A percentile compares a stretch with the other conserved stretches of the same genome.
phyloP scores from a whole-genome alignment of 2,888 invertebrate genomes.

The Hylaea fasciaria region DNA sequence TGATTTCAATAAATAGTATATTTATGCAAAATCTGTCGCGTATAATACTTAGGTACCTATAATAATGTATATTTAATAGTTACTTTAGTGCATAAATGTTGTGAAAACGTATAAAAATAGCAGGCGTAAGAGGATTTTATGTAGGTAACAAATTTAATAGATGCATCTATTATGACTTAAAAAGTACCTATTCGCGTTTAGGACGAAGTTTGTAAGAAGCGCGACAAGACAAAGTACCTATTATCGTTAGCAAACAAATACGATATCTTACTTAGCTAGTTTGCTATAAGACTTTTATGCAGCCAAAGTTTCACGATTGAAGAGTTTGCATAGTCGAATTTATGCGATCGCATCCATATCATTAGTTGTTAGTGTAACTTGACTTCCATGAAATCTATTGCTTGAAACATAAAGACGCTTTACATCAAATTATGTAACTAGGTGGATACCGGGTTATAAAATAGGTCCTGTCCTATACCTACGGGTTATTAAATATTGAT shows the following conservation, averaged over 20 bases:
- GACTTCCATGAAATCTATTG: constrained; percentile 53
- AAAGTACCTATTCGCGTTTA: constrained; percentile 38
- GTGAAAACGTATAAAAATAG: constrained; percentile 28
- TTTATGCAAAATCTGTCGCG: constrained; percentile 57
- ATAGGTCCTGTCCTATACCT: too few species aligned
- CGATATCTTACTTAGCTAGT: constrained; percentile 29
- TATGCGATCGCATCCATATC: constrained; percentile 69
- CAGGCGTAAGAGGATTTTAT: constrained; percentile 41
- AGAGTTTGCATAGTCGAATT: constrained; percentile 56
- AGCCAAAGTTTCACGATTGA: constrained; percentile 17
- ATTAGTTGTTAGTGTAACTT: constrained; percentile 62
- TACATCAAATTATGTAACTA: background rate
- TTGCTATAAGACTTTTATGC: constrained; percentile 22
- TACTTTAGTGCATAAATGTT: constrained; percentile 38
- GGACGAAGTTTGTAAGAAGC: constrained; percentile 31
- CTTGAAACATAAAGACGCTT: constrained; percentile 16
- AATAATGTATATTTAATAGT: constrained; percentile 48
- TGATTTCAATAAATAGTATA: constrained; percentile 50
- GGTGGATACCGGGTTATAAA: background rate
- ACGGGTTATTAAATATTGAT: too few species aligned
- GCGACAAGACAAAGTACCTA: constrained; percentile 48
- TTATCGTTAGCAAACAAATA: constrained; percentile 49
- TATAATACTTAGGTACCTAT: constrained; percentile 62
- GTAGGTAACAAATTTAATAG: constrained; percentile 49
- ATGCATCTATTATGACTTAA: constrained; percentile 50